Conservation (phyloP, 2,113 vertebrate species). For the Thomomys bottae region DNA sequence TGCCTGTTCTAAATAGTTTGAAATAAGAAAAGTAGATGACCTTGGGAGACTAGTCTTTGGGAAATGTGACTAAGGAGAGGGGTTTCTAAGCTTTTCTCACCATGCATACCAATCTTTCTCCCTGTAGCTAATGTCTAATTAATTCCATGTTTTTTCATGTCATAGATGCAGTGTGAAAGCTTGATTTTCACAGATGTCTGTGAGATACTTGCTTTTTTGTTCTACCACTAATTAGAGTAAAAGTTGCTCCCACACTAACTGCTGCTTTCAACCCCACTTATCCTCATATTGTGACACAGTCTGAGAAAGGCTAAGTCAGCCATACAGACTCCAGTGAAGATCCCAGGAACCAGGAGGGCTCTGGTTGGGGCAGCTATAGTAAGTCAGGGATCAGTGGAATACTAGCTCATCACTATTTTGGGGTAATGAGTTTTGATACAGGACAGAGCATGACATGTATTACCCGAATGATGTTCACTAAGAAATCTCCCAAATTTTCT, state of each 20-base stretch:
- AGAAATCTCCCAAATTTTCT: background rate
- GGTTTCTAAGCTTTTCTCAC: background rate
- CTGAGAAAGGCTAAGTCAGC: background rate
- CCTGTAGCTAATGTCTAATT: background rate
- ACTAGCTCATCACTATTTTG: background rate
- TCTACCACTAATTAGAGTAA: too few species aligned
- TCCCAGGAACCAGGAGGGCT: background rate
- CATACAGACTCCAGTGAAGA: background rate
- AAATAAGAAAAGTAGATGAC: background rate
- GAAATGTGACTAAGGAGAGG: background rate
- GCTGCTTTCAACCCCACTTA: background rate
- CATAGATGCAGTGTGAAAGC: background rate
- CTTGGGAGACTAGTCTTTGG: background rate
- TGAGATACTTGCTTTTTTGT: background rate
- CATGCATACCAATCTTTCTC: background rate
- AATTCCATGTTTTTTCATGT: background rate
- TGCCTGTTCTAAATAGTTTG: background rate
- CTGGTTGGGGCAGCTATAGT: background rate
- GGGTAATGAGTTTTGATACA: background rate
- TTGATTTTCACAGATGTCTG: background rate
- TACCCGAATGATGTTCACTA: background rate
- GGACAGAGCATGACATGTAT: slow-evolving; percentile 1
- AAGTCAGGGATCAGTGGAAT: background rate
- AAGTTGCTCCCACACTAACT: background rate
- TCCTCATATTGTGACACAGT: background rate